These are phyloP conservation scores for Drosophila borealis DNA, from an alignment of 2,888 invertebrate genomes.

Conservation along the genomic window DNA sequence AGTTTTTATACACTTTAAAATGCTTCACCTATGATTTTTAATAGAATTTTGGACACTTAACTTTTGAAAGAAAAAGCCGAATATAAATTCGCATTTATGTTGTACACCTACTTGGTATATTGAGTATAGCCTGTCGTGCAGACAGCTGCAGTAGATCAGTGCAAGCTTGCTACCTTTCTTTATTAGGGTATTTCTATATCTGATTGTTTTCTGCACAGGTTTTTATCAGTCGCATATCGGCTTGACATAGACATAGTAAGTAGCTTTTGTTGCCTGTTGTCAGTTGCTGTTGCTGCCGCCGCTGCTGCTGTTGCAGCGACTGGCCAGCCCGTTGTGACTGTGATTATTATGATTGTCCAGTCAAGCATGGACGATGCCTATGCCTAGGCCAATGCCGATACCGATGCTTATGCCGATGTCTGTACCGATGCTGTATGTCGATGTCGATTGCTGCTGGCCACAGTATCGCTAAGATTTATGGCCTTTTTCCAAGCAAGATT, in stretches of 20 bases:
- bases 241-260: constrained; percentile 78
- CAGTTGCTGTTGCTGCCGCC: constrained; percentile 46
- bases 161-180: not conserved
- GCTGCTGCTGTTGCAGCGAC: constrained; percentile 41
- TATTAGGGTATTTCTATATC: constrained; percentile 59
- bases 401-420: constrained; percentile 28
- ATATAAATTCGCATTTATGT: not conserved
- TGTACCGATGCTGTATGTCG: constrained; percentile 14
- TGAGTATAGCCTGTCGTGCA: no score
- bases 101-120: not conserved
- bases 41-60: not conserved
- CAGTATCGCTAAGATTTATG: constrained; percentile 69
- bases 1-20: constrained; percentile 39
- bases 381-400: constrained; percentile 39
- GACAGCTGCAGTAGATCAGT: no score
- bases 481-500: constrained; percentile 68
- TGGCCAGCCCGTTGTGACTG: constrained; percentile 64
- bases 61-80: not conserved
- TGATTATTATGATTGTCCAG: constrained; percentile 81
- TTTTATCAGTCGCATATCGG: constrained; percentile 79
- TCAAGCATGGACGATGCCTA: constrained; percentile 74
- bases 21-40: not conserved
- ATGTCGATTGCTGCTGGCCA: constrained; percentile 53
- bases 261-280: constrained; percentile 77
- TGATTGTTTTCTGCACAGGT: constrained; percentile 71